A percentile compares a stretch with the other conserved stretches of the same genome.
These are phyloP conservation scores for Standfussiana lucernea DNA, from an alignment of 2,888 invertebrate genomes.

Conservation along the genomic window DNA sequence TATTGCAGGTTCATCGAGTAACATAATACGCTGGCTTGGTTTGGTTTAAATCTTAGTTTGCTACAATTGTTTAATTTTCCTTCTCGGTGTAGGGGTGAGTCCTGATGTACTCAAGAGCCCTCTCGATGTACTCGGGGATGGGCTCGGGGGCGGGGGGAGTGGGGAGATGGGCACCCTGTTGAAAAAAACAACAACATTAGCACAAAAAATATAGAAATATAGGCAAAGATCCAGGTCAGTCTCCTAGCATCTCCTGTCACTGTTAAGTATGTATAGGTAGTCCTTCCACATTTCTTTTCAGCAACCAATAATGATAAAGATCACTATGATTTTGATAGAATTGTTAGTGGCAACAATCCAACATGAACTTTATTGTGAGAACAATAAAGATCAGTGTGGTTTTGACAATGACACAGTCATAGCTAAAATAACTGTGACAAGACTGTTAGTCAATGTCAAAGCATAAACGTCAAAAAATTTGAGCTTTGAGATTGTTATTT, in stretches of 20 bases:
- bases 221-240: neutral
- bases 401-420: neutral
- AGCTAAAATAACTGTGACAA: neutral
- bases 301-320: too few relatives aligned
- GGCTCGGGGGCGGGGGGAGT: constrained; percentile 82
- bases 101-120: constrained; percentile 78
- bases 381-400: neutral
- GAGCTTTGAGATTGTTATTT: neutral
- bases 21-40: constrained; percentile 40
- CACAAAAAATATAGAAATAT: neutral
- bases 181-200: constrained; percentile 49
- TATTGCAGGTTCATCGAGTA: constrained; percentile 27
- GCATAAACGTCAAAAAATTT: neutral
- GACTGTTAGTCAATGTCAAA: neutral
- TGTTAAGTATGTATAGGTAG: neutral
- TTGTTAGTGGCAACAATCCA: neutral
- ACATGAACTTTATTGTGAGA: neutral
- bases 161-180: constrained; percentile 79
- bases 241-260: neutral
- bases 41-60: constrained; percentile 51
- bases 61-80: constrained; percentile 51
- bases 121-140: constrained; percentile 81
- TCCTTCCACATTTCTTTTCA: neutral
- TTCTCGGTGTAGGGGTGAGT: constrained; percentile 83
- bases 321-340: too few relatives aligned